Percentiles rank a stretch among this genome's conserved stretches.
Evolutionary conservation across 23 tunicate genomes (phyloP).

Genomic region (Ascidia mentula): DNA sequence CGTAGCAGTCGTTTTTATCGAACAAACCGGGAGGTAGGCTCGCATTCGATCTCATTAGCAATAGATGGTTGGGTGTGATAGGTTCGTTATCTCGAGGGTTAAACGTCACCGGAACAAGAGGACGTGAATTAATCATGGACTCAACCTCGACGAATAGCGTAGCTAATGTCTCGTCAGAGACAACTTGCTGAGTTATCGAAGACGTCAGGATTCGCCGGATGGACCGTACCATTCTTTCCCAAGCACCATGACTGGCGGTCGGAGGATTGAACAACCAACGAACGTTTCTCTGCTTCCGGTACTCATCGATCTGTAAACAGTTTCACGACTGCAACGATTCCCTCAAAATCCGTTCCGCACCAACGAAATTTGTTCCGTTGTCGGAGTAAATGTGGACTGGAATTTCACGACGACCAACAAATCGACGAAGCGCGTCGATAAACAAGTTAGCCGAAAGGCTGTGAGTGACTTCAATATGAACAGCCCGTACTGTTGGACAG

Average conservation of each 20-base stretch:
- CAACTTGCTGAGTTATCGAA: neutral
- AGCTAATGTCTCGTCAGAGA: neutral
- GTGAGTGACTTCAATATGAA: constrained; percentile 23
- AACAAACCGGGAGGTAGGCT: neutral
- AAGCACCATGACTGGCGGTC: too few relatives aligned
- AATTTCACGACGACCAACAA: neutral
- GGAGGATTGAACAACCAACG: constrained; percentile 19
- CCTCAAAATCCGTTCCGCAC: constrained; percentile 9
- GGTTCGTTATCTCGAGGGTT: constrained; percentile 10
- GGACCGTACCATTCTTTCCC: constrained; percentile 15
- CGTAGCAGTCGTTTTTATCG: constrained; percentile 14
- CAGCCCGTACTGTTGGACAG: constrained; percentile 15
- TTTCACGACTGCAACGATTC: constrained; percentile 14
- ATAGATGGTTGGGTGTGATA: neutral
- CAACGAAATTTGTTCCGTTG: constrained; percentile 7
- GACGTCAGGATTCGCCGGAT: constrained; percentile 4
- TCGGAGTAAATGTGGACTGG: neutral
- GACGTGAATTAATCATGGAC: constrained; percentile 8
- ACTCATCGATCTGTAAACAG: neutral
- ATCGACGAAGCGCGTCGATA: constrained; percentile 14
- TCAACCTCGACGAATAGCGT: constrained; percentile 9
- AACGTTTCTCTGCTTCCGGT: neutral
- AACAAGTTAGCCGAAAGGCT: constrained; percentile 1
- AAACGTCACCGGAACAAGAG: constrained; percentile 7
- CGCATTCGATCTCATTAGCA: constrained; percentile 1